phyloP scores from a whole-genome alignment of 2,113 vertebrate genomes.

The Zosterops hypoxanthus region DNA sequence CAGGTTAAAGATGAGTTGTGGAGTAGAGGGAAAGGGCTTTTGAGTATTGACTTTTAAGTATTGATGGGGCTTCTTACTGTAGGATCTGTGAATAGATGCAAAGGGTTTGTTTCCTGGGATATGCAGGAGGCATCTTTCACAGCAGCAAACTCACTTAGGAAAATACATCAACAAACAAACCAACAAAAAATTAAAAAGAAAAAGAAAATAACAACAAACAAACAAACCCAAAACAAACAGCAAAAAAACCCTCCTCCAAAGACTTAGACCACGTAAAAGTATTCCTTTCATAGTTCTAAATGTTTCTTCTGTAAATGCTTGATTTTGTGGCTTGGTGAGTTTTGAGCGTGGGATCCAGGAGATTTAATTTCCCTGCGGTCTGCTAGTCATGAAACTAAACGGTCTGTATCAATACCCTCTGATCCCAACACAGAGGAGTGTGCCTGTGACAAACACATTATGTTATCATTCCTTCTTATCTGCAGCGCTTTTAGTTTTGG shows the following conservation, averaged over 20 bases:
- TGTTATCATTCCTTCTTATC: neutral
- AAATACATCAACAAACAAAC: neutral
- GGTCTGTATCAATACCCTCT: neutral
- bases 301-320: neutral
- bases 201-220: neutral
- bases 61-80: neutral
- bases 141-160: neutral
- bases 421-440: fast-evolving
- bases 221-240: neutral
- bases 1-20: neutral
- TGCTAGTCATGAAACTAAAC: neutral
- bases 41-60: neutral
- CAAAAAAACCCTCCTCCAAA: neutral
- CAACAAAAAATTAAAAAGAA: no score
- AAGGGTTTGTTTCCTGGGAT: neutral
- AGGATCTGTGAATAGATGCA: neutral
- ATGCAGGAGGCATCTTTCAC: neutral
- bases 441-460: neutral
- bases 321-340: neutral
- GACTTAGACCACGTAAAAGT: neutral
- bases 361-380: neutral
- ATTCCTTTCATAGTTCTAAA: neutral
- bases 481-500: constrained; percentile 10
- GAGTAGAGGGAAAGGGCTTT: neutral
- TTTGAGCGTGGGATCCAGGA: neutral